Evolutionary conservation across 2,113 vertebrate species (phyloP), one percentile per base, ranked within the genome.

Genomic region (Cyprinodon tularosa): DNA sequence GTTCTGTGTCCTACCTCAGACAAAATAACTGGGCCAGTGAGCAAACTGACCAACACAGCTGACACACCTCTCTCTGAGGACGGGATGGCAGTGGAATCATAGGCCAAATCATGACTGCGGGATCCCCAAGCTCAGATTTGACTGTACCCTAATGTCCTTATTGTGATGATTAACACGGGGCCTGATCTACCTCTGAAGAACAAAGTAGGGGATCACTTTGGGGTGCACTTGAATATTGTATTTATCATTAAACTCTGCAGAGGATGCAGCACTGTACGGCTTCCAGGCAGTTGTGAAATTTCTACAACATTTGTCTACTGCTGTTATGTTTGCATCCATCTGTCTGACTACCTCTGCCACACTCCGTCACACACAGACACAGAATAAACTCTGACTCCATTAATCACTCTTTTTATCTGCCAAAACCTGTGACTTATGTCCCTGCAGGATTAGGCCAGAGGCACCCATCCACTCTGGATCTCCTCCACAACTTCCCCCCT

Each of bases 241-340:
- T 87, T 85, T 75, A 85, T 68, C 78, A 80, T 76, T 68, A 69
- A 13, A n/a, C 50, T 20, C 20, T 57, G 50, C 38, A 14, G 1
- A 76, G 78, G 62, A 62, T 8, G 77, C 65, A 68, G 62, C 63
- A 15, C 67, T 74, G 71, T 45, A 72, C 74, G 67, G 70, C 47
- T 74, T 73, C 4, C 8, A n/a, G 50, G 50, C 8, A 36, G 57
- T 39, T 17, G 60, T 76, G 48, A 45, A 11, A 8, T 6, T 57
- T 68, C 66, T 76, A 74, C 60, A 3, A 44, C 7, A 22, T 42
- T 29, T 66, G 76, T 69, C 38, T 68, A 59, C 62, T 20, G 65
- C 73, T 80, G 79, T 82, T 79, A 64, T 79, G 77, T 67, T 76
- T 71, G 66, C 68, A 63, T 73, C 74, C 38, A 44, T 78, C 70